phyloP scores from a whole-genome alignment of 2,888 invertebrate genomes.

The Lepidocyrtinus sp. region DNA sequence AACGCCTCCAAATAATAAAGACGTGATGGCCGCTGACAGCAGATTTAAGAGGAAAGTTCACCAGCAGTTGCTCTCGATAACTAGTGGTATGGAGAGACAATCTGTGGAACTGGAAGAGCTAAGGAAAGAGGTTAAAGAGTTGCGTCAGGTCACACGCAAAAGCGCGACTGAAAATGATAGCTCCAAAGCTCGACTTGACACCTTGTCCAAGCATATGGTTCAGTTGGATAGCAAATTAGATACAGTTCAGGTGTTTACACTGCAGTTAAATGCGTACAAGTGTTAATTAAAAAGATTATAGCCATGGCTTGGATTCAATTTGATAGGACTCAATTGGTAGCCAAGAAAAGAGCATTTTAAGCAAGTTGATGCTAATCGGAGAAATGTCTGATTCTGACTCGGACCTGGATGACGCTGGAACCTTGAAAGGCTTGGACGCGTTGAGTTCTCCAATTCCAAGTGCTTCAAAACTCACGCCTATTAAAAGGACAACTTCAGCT shows the following conservation, averaged over 20 bases:
- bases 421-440: slow-evolving; percentile 8
- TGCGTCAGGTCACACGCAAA: slow-evolving; percentile 28
- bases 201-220: slow-evolving; percentile 35
- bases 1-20: too few species aligned
- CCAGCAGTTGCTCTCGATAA: slow-evolving; percentile 25
- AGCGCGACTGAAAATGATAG: slow-evolving; percentile 20
- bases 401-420: slow-evolving; percentile 36
- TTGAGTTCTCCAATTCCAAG: slow-evolving; percentile 2
- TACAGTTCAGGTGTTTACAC: slow-evolving; percentile 38
- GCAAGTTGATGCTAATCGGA: slow-evolving; percentile 49
- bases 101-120: slow-evolving; percentile 25
- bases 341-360: slow-evolving; percentile 51
- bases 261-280: background rate
- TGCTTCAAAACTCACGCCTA: background rate
- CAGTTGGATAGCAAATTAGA: slow-evolving; percentile 40
- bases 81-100: slow-evolving; percentile 31
- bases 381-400: slow-evolving; percentile 41
- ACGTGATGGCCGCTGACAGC: slow-evolving; percentile 27
- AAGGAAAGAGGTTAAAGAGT: slow-evolving; percentile 40
- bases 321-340: slow-evolving; percentile 33
- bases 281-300: too few species aligned
- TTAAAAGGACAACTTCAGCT: background rate
- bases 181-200: slow-evolving; percentile 22
- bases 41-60: slow-evolving; percentile 34
- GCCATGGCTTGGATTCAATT: too few species aligned